Conservation (phyloP, 2,888 invertebrate genomes). For the Caradrina kadenii region DNA sequence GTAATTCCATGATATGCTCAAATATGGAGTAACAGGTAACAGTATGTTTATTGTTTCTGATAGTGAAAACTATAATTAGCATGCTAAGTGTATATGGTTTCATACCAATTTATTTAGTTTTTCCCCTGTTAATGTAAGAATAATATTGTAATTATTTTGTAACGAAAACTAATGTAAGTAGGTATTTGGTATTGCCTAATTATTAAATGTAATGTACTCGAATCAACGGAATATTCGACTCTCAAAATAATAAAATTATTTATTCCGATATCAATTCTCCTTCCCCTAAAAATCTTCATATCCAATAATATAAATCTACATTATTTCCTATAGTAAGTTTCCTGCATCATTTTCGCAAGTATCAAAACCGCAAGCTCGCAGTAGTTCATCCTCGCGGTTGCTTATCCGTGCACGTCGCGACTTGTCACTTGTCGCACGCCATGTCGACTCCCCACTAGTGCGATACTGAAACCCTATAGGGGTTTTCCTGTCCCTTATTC, state of each 20-base stretch:
- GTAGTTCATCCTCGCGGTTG: slow-evolving; percentile 74
- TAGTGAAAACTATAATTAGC: slow-evolving; percentile 73
- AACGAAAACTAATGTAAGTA: not conserved
- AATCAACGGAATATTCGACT: not conserved
- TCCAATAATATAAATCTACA: not conserved
- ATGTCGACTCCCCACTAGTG: slow-evolving; percentile 77
- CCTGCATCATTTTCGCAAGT: slow-evolving; percentile 53
- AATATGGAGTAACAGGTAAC: slow-evolving; percentile 69
- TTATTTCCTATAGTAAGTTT: slow-evolving; percentile 4
- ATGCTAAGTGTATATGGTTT: slow-evolving; percentile 60
- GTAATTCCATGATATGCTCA: slow-evolving; percentile 73
- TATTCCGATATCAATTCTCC: too few relatives aligned
- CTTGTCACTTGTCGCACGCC: slow-evolving; percentile 87
- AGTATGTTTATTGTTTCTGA: slow-evolving; percentile 73
- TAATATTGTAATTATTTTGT: not conserved
- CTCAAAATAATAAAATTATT: not conserved
- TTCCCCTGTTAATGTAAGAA: too few relatives aligned
- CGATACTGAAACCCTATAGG: slow-evolving; percentile 78
- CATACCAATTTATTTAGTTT: slow-evolving; percentile 19
- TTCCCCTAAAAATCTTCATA: too few relatives aligned
- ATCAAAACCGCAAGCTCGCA: slow-evolving; percentile 70
- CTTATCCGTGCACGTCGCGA: slow-evolving; percentile 84
- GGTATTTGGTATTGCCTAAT: too few relatives aligned
- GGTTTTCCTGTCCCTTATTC: slow-evolving; percentile 76
- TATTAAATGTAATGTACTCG: too few relatives aligned